Evolutionary conservation across 2,113 vertebrate genomes (phyloP).

Genomic region (Genyomyrus donnyi): DNA sequence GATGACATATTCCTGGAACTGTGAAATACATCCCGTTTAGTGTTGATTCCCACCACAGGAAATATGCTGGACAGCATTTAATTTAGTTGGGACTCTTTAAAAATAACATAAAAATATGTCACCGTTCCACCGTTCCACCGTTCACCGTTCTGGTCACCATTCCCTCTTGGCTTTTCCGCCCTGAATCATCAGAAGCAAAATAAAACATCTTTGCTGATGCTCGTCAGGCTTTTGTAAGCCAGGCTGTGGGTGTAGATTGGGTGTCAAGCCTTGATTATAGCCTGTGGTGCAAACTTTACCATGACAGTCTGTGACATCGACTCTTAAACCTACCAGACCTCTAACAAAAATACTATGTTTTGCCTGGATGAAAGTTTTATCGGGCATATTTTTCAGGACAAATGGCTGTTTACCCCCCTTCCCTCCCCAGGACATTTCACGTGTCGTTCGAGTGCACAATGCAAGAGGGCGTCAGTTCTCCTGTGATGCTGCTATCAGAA

Average conservation of each 20-base stretch:
- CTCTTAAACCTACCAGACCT: neutral
- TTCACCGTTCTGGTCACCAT: neutral
- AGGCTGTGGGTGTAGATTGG: neutral
- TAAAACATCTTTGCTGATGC: neutral
- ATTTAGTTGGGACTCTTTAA: neutral
- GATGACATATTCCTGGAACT: neutral
- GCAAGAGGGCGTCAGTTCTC: neutral
- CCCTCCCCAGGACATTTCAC: neutral
- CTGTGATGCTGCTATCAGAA: neutral
- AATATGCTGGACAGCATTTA: neutral
- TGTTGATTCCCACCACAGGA: neutral
- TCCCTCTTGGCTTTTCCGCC: neutral
- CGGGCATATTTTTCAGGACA: neutral
- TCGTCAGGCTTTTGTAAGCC: neutral
- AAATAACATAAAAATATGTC: neutral
- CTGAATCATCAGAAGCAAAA: neutral
- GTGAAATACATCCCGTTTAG: neutral
- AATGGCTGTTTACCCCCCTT: neutral
- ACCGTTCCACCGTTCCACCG: neutral
- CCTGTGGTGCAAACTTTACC: neutral
- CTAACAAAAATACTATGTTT: neutral
- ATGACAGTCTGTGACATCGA: neutral
- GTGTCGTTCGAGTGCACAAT: neutral
- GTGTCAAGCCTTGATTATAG: neutral
- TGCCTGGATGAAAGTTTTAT: neutral